Conservation (phyloP, 2,797 vertebrate species). For the Molossus molossus region DNA sequence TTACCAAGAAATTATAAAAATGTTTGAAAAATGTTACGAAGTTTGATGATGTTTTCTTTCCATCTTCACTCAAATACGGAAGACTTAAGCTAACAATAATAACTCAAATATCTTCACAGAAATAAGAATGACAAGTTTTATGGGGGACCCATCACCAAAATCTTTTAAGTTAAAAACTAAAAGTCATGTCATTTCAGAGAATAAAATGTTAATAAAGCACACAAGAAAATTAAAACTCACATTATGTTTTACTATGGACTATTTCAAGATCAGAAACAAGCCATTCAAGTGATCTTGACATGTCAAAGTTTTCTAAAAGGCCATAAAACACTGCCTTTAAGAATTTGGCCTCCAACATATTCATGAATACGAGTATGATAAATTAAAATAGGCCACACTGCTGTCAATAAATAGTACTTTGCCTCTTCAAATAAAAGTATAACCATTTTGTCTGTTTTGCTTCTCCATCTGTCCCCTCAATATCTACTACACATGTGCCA, state of each 20-base stretch:
- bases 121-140: slow-evolving; percentile 65
- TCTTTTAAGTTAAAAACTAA: slow-evolving; percentile 67
- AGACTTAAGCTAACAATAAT: slow-evolving; percentile 71
- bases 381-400: slow-evolving; percentile 5
- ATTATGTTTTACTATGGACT: slow-evolving; percentile 51
- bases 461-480: slow-evolving; percentile 35
- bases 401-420: slow-evolving; percentile 41
- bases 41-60: slow-evolving; percentile 74
- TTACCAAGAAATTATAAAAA: slow-evolving; percentile 75
- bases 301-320: slow-evolving; percentile 66
- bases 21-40: slow-evolving; percentile 79
- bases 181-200: slow-evolving; percentile 47
- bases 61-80: slow-evolving; percentile 74
- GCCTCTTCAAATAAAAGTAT: not conserved
- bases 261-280: slow-evolving; percentile 71
- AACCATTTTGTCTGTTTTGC: slow-evolving; percentile 52
- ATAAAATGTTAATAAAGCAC: slow-evolving; percentile 63
- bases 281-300: slow-evolving; percentile 53
- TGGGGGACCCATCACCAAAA: slow-evolving; percentile 45
- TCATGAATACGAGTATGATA: slow-evolving; percentile 25
- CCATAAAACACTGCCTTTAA: slow-evolving; percentile 42
- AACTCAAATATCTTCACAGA: slow-evolving; percentile 70
- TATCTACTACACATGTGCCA: slow-evolving; percentile 37
- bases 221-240: slow-evolving; percentile 65
- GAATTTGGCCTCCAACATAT: slow-evolving; percentile 58